phyloP scores from a whole-genome alignment of 2,113 vertebrate genomes.

The Cyprinodon tularosa region DNA sequence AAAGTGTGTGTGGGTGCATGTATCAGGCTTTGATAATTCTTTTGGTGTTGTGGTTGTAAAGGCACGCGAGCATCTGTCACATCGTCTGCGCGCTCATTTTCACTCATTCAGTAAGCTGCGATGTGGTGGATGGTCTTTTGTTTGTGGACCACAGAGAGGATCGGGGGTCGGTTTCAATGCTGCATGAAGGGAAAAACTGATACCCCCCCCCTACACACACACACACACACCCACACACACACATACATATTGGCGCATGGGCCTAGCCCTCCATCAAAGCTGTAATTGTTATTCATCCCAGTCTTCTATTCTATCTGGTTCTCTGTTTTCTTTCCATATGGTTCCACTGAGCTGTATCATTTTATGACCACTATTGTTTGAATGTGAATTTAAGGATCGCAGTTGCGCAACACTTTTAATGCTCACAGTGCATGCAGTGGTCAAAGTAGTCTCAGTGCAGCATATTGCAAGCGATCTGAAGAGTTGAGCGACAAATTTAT shows the following conservation, averaged over 20 bases:
- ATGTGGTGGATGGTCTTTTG: conserved; percentile 61
- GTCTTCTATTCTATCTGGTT: conserved; percentile 25
- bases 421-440: conserved; percentile 56
- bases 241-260: conserved; percentile 2
- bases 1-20: conserved; percentile 71
- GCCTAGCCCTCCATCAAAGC: conserved; percentile 29
- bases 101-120: conserved; percentile 93
- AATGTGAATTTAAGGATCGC: conserved; percentile 18
- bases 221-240: background rate
- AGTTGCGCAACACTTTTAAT: conserved; percentile 54
- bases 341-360: conserved; percentile 72
- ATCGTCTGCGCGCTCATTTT: conserved; percentile 86
- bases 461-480: conserved; percentile 76
- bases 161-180: conserved; percentile 60
- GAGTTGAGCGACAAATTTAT: conserved; percentile 75
- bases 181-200: conserved; percentile 43
- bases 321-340: conserved; percentile 57
- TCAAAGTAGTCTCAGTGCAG: conserved; percentile 52
- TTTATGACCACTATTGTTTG: conserved; percentile 72
- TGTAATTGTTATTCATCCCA: conserved; percentile 72
- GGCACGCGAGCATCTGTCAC: conserved; percentile 98
- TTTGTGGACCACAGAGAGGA: conserved; percentile 26
- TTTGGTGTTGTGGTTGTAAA: conserved; percentile 87
- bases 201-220: conserved; percentile 16
- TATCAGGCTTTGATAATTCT: conserved; percentile 73